Evolutionary conservation across 1,140 invertebrate genomes (phyloP).

Genomic region (Eumaeus atala): DNA sequence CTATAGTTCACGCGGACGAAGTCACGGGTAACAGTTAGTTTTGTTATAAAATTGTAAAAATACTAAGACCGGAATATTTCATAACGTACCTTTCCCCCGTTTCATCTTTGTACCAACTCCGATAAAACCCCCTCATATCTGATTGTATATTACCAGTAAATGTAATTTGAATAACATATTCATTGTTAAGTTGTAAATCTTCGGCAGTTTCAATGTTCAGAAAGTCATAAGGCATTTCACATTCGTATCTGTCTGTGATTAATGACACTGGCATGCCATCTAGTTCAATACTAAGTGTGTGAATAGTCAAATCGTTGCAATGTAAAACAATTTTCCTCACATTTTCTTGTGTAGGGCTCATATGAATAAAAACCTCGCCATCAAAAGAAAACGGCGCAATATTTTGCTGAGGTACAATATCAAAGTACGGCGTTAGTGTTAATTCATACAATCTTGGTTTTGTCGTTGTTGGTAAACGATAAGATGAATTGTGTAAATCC

Average conservation of each 20-base stretch:
- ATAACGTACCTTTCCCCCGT: constrained; percentile 43
- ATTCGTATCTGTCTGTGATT: constrained; percentile 27
- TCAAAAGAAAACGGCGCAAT: constrained; percentile 74
- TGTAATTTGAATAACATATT: constrained; percentile 40
- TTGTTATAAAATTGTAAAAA: too few relatives aligned
- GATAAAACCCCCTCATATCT: constrained; percentile 76
- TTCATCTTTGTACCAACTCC: constrained; percentile 68
- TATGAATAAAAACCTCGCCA: constrained; percentile 75
- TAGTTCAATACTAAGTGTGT: constrained; percentile 22
- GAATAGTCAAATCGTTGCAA: constrained; percentile 75
- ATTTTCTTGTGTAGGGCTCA: constrained; percentile 34
- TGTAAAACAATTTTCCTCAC: constrained; percentile 77
- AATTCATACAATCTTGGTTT: constrained; percentile 76
- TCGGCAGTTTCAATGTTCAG: constrained; percentile 36
- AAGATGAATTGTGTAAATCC: constrained; percentile 38
- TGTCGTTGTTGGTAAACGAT: constrained; percentile 48
- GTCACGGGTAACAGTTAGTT: too few relatives aligned
- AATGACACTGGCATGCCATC: constrained; percentile 21
- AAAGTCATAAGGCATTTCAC: constrained; percentile 46
- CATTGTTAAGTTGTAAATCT: constrained; percentile 24
- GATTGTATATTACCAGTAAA: constrained; percentile 68
- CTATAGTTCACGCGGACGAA: too few relatives aligned
- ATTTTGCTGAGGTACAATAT: constrained; percentile 38
- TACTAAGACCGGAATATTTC: too few relatives aligned
- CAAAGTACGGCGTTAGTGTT: constrained; percentile 76